Conservation (phyloP, 2,888 invertebrate species). For the Scaptomyza reducta region DNA sequence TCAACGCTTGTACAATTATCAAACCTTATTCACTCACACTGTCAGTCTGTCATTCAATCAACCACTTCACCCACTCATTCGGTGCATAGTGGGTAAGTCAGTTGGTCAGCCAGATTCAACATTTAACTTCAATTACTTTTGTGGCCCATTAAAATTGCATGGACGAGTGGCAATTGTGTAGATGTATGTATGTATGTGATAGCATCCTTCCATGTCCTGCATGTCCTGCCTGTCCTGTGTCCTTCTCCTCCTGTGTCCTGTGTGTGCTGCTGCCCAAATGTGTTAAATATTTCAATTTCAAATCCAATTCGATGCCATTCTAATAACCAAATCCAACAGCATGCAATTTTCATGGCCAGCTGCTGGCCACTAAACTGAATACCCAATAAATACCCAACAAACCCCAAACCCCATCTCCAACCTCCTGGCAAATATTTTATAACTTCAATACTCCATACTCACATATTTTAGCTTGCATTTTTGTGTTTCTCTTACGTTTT, state of each 20-base stretch:
- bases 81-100: constrained; percentile 37
- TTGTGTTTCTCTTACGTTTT: constrained; percentile 14
- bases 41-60: constrained; percentile 19
- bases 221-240: neutral
- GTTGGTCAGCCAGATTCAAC: constrained; percentile 3
- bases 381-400: constrained; percentile 16
- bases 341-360: constrained; percentile 70
- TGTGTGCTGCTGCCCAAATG: constrained; percentile 40
- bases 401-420: neutral
- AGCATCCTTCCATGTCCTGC: constrained; percentile 6
- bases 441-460: too few species aligned
- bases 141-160: constrained; percentile 32
- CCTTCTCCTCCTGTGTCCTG: neutral
- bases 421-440: constrained; percentile 41
- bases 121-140: constrained; percentile 50
- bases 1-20: constrained; percentile 8
- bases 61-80: constrained; percentile 4
- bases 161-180: constrained; percentile 13
- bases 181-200: neutral
- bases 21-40: constrained; percentile 19
- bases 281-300: constrained; percentile 77
- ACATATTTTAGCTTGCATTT: constrained; percentile 28
- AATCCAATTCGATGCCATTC: constrained; percentile 75
- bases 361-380: constrained; percentile 50
- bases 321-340: constrained; percentile 71